A percentile compares a stretch with the other conserved stretches of the same genome.
Evolutionary conservation across 2,888 invertebrate genomes (phyloP).

Genomic region (Napeogenes inachia): DNA sequence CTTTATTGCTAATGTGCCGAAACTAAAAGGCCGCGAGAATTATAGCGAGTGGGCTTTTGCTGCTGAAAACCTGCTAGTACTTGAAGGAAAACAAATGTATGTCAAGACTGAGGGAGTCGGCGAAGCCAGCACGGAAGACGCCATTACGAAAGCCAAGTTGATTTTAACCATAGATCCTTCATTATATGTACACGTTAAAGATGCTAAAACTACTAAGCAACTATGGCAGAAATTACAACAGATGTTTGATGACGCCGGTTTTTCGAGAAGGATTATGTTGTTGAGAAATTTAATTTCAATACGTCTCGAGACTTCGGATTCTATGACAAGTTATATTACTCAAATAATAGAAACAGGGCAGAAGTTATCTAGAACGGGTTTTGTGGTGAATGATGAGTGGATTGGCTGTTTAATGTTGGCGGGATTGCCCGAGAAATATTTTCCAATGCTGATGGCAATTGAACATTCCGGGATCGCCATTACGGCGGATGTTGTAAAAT

Average conservation of each 20-base stretch:
- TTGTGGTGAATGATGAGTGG: slow-evolving; percentile 13
- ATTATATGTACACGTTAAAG: no score
- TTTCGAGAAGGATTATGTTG: not conserved
- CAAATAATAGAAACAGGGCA: slow-evolving; percentile 10
- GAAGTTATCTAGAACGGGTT: slow-evolving; percentile 11
- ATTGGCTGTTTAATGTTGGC: slow-evolving; percentile 15
- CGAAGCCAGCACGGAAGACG: no score
- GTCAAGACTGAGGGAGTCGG: slow-evolving; percentile 12
- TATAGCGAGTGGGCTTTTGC: no score
- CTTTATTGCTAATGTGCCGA: not conserved
- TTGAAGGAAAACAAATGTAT: slow-evolving; percentile 12
- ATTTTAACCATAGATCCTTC: no score
- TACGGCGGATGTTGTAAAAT: not conserved
- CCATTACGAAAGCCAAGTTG: no score
- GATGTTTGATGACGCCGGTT: not conserved
- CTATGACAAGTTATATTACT: slow-evolving; percentile 5
- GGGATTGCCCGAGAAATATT: slow-evolving; percentile 18
- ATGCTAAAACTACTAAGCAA: slow-evolving; percentile 5
- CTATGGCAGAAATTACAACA: slow-evolving; percentile 4
- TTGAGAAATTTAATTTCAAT: slow-evolving; percentile 17
- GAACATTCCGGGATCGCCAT: slow-evolving; percentile 9
- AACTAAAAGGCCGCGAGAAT: not conserved
- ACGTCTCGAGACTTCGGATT: slow-evolving; percentile 7
- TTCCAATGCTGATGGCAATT: slow-evolving; percentile 16
- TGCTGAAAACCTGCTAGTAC: slow-evolving; percentile 7